A percentile compares a stretch with the other conserved stretches of the same genome.
Conservation (phyloP, 2,113 vertebrate genomes). For the Ovis aries region ARS-UI_Ramb_v3.0 NC_056072.1:28494001-28494500, state of each 20-base stretch:
- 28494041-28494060: not conserved
- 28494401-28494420: not conserved
- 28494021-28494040: not conserved
- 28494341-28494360: not conserved
- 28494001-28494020: not conserved
- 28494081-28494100: not conserved
- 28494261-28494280: not conserved
- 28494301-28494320: not conserved
- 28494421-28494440: not conserved
- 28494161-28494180: not conserved
- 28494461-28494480: not conserved
- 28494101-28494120: fast-evolving
- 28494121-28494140: fast-evolving
- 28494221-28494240: fast-evolving
- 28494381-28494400: not conserved
- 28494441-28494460: not conserved
- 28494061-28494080: not conserved
- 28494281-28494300: not conserved
- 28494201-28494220: not conserved
- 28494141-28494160: not conserved
- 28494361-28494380: not conserved
- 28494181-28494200: not conserved
- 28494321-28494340: not conserved
- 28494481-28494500: not conserved
- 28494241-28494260: not conserved